phyloP scores from a whole-genome alignment of 2,113 vertebrate species.

The Chroicocephalus ridibundus region DNA sequence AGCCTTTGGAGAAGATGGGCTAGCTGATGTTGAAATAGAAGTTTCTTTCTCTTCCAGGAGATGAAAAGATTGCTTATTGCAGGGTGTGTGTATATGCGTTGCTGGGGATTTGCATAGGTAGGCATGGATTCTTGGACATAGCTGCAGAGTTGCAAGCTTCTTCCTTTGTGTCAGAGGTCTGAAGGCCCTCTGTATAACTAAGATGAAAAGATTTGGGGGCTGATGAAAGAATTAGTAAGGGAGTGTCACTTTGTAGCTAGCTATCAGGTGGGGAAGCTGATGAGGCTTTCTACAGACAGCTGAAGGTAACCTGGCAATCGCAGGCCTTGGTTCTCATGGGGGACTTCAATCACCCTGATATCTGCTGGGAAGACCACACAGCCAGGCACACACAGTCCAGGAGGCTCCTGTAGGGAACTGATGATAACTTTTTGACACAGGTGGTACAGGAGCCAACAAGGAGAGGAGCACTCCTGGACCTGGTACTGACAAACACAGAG shows the following conservation, averaged over 20 bases:
- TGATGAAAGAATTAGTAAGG: not conserved
- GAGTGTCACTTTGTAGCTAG: not conserved
- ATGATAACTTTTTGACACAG: too few relatives aligned
- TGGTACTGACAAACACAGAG: too few relatives aligned
- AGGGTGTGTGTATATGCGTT: not conserved
- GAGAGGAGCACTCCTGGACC: too few relatives aligned
- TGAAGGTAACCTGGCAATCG: too few relatives aligned
- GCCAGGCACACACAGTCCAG: too few relatives aligned
- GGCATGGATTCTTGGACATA: not conserved
- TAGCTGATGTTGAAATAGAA: not conserved
- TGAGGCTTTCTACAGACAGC: too few relatives aligned
- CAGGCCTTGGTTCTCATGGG: too few relatives aligned
- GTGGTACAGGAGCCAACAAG: too few relatives aligned
- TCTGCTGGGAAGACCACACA: too few relatives aligned
- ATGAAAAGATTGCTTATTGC: not conserved
- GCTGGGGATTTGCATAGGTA: not conserved
- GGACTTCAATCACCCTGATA: too few relatives aligned
- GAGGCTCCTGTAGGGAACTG: too few relatives aligned
- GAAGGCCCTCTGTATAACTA: not conserved
- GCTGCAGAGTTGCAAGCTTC: not conserved
- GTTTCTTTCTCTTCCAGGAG: not conserved
- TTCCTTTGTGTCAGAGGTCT: not conserved
- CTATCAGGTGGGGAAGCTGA: not conserved
- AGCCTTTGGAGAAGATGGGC: not conserved
- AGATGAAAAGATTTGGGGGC: not conserved